Evolutionary conservation across 2,113 vertebrate species (phyloP).

Genomic region (Euleptes europaea): DNA sequence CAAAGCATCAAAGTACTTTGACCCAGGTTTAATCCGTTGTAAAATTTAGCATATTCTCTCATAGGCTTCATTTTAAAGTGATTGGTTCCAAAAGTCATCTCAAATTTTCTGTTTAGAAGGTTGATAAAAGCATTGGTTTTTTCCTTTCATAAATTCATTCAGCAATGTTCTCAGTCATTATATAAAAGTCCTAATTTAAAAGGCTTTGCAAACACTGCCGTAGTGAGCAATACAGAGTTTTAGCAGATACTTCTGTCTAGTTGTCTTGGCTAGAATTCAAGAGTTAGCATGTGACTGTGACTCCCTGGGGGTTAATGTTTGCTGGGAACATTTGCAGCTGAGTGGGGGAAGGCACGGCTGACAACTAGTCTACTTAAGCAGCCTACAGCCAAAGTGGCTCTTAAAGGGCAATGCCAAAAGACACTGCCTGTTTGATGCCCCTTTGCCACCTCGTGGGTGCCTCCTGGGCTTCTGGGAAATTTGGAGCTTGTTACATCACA

Average conservation of each 20-base stretch:
- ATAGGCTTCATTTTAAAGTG: not conserved
- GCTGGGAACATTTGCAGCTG: not conserved
- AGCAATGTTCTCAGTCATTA: not conserved
- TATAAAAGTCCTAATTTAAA: not conserved
- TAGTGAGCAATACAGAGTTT: not conserved
- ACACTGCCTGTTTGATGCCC: not conserved
- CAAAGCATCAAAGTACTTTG: not conserved
- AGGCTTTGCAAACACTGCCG: not conserved
- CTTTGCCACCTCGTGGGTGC: not conserved
- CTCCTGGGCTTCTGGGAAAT: not conserved
- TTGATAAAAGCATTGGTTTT: not conserved
- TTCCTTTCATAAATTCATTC: not conserved
- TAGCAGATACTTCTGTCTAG: not conserved
- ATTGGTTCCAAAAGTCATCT: not conserved
- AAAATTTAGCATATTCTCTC: not conserved
- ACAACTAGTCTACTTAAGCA: not conserved
- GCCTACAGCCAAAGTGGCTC: not conserved
- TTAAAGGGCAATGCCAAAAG: too few relatives aligned
- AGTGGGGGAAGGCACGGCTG: not conserved
- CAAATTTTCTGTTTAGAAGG: not conserved
- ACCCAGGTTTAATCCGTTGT: not conserved
- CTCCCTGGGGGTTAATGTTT: not conserved
- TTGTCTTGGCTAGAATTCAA: not conserved
- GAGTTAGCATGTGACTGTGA: not conserved
- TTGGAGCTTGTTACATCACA: not conserved